phyloP scores from a whole-genome alignment of 2,888 invertebrate species.

The Callinectes sapidus region DNA sequence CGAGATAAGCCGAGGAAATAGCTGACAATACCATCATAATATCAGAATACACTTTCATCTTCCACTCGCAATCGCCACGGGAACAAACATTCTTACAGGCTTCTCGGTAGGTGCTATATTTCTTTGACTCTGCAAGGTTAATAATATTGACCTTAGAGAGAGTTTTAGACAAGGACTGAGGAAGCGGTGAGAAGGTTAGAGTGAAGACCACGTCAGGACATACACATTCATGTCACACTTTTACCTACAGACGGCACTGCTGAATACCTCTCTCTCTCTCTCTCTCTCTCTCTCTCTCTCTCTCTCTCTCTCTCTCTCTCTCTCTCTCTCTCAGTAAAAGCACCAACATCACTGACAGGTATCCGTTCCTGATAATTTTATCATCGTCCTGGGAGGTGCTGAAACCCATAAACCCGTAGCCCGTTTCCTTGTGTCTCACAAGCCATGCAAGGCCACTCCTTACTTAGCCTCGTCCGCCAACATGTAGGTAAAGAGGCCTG shows the following conservation, averaged over 20 bases:
- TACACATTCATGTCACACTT: constrained; percentile 1
- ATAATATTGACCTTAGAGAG: not conserved
- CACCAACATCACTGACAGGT: too few relatives aligned
- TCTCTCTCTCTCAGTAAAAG: not conserved
- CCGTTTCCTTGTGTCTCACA: not conserved
- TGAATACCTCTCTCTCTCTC: not conserved
- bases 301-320: not conserved
- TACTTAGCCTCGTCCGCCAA: not conserved
- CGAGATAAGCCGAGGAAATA: too few relatives aligned
- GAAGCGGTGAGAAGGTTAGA: not conserved
- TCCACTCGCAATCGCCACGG: too few relatives aligned
- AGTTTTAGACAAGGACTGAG: not conserved
- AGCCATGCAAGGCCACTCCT: not conserved
- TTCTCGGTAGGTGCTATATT: not conserved
- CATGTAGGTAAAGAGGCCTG: not conserved
- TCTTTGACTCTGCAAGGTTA: not conserved
- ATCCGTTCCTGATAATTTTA: not conserved
- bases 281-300: constrained; percentile 21
- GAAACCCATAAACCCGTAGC: not conserved
- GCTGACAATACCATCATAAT: too few relatives aligned
- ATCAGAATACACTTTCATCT: too few relatives aligned
- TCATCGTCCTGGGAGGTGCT: not conserved
- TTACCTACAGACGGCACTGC: not conserved
- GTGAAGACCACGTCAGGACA: not conserved
- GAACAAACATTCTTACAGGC: too few relatives aligned